Evolutionary conservation across 2,113 vertebrate genomes (phyloP).

Genomic region (Pomatorhinus ruficollis): DNA sequence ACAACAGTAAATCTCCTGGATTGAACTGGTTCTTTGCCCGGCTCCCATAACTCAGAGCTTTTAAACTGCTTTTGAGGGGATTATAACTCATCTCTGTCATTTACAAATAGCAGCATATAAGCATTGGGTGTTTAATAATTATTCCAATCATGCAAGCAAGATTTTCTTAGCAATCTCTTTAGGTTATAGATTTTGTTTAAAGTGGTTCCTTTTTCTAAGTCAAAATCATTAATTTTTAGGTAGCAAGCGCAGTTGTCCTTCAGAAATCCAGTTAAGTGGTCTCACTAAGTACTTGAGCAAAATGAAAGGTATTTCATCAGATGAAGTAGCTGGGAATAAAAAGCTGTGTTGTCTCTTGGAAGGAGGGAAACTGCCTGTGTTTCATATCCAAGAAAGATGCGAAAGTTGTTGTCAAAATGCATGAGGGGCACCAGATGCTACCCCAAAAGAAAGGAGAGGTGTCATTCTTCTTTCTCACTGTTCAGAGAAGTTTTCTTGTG

Average conservation of each 20-base stretch:
- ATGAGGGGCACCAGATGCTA: background rate
- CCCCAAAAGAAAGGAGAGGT: background rate
- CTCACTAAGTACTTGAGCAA: slow-evolving; percentile 11
- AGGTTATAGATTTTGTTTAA: background rate
- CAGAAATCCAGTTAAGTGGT: background rate
- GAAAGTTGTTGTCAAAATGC: background rate
- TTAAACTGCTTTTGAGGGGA: background rate
- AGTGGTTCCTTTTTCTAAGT: background rate
- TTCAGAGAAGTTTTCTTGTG: background rate
- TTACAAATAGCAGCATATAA: background rate
- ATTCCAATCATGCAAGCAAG: background rate
- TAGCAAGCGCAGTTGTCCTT: slow-evolving; percentile 7
- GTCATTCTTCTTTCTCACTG: background rate
- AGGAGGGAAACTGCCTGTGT: background rate
- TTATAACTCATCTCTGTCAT: background rate
- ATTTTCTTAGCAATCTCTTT: background rate
- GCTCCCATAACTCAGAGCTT: background rate
- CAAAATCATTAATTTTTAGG: background rate
- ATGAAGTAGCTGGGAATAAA: background rate
- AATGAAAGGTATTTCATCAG: background rate
- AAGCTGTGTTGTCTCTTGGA: background rate
- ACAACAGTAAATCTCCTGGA: background rate
- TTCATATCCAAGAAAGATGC: background rate
- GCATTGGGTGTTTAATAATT: background rate
- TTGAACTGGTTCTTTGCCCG: background rate